Evolutionary conservation across 2,888 invertebrate species (phyloP), one percentile per base, ranked within the genome.

Genomic region (Eupithecia dodoneata): DNA sequence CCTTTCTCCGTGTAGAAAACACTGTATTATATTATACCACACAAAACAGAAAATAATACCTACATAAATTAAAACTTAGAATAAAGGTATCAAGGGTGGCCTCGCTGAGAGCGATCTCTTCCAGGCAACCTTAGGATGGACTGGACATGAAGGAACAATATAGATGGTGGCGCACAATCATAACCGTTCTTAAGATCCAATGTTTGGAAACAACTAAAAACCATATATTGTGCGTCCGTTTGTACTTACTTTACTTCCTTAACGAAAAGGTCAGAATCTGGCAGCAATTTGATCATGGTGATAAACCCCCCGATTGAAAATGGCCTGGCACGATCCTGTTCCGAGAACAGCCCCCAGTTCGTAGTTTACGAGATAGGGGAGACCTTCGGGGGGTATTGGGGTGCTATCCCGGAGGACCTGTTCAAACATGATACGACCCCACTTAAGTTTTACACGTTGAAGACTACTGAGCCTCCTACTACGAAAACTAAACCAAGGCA

Each of bases 351-450:
- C 4, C 84, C 89, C 69, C 94, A 93, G 82, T 77, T 95, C 42
- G 66, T 89, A 6, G 90, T 94, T 12, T 93, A 92, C 71, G 92
- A 92, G 75, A 86, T 94, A 81, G 90, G 91, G 0, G 94, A 94
- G 83, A 93, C 92, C 0, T 94, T 91, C 75, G 94, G 94, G 0
- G 94, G 93, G 0, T 94, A 94, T 80, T 94, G 94, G 94, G 94
- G 91, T 0, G 86, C 89, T 2, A 71, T 93, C 45, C 91, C 92
- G 0, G 86, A 91, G n/a, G 78, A 79, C 13, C 59, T 91, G 52
- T 78, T 91, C 70, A 83, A 80, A 13, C 78, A 79, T 5, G 69
- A 81, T 3, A 72, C 80, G 1, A 47, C 65, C 0, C 82, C 82
- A 4, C 80, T 86, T 2, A 83, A 81, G 47, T 83, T 77, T 52